phyloP scores from a whole-genome alignment of 2,797 vertebrate genomes.

The Hydrocynus forskahlii region DNA sequence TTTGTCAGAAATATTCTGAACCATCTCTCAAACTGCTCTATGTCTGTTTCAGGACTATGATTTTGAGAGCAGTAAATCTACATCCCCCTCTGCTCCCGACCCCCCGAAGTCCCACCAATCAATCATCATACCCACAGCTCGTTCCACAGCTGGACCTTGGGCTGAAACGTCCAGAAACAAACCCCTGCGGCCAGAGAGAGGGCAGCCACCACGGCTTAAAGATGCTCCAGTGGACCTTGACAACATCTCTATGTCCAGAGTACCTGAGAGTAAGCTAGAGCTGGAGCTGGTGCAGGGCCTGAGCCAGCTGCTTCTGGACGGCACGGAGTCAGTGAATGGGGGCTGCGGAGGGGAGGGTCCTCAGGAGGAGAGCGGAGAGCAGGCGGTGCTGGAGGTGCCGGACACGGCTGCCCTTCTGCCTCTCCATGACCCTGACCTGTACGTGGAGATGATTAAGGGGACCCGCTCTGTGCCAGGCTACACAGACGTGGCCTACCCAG shows the following conservation, averaged over 20 bases:
- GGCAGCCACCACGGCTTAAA: conserved; percentile 49
- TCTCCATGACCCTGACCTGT: conserved; percentile 92
- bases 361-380: conserved; percentile 86
- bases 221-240: conserved; percentile 71
- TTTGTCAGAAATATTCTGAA: no score
- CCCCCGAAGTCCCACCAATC: conserved; percentile 72
- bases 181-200: conserved; percentile 64
- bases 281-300: conserved; percentile 84
- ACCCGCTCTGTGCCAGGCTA: conserved; percentile 91
- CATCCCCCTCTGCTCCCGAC: conserved; percentile 58
- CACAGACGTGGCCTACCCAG: conserved; percentile 95
- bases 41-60: conserved; percentile 80
- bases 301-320: conserved; percentile 80
- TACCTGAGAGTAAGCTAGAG: conserved; percentile 72
- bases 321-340: conserved; percentile 69
- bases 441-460: conserved; percentile 91
- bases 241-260: conserved; percentile 73
- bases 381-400: conserved; percentile 79
- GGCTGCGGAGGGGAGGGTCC: conserved; percentile 71
- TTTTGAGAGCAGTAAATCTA: conserved; percentile 73
- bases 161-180: conserved; percentile 56
- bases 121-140: conserved; percentile 90
- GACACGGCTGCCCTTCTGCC: conserved; percentile 83
- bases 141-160: conserved; percentile 70
- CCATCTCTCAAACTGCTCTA: no score